A percentile compares a stretch with the other conserved stretches of the same genome.
phyloP scores from a whole-genome alignment of 2,888 invertebrate genomes.

The Bruchidius siliquastri region DNA sequence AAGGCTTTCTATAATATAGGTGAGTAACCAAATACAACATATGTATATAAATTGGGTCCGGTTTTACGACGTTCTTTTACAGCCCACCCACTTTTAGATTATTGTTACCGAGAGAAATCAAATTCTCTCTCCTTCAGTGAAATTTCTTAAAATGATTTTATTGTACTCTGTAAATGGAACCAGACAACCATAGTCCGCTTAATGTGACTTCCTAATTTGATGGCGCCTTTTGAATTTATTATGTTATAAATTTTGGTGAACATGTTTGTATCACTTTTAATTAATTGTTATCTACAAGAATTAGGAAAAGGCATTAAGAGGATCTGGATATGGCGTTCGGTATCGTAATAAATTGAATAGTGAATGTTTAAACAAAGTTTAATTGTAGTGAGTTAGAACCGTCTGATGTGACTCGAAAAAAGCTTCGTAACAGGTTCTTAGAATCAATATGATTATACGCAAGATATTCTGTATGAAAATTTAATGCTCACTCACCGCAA shows the following conservation, averaged over 20 bases:
- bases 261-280: neutral
- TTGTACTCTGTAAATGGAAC: neutral
- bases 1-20: neutral
- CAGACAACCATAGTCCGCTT: neutral
- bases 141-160: neutral
- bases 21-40: neutral
- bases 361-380: neutral
- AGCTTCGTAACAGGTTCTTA: too few relatives aligned
- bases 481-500: too few relatives aligned
- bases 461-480: too few relatives aligned
- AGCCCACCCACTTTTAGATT: neutral
- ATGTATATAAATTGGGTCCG: neutral
- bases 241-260: neutral
- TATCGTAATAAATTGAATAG: neutral
- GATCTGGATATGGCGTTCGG: neutral
- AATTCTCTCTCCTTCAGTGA: neutral
- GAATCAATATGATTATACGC: too few relatives aligned
- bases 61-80: neutral
- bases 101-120: neutral
- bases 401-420: neutral
- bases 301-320: neutral
- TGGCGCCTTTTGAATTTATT: neutral
- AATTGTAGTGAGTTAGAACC: neutral
- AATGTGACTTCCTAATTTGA: neutral
- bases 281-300: neutral